A percentile compares a stretch with the other conserved stretches of the same genome.
phyloP scores from a whole-genome alignment of 23 tunicate genomes.

The Aplidium turbinatum region DNA sequence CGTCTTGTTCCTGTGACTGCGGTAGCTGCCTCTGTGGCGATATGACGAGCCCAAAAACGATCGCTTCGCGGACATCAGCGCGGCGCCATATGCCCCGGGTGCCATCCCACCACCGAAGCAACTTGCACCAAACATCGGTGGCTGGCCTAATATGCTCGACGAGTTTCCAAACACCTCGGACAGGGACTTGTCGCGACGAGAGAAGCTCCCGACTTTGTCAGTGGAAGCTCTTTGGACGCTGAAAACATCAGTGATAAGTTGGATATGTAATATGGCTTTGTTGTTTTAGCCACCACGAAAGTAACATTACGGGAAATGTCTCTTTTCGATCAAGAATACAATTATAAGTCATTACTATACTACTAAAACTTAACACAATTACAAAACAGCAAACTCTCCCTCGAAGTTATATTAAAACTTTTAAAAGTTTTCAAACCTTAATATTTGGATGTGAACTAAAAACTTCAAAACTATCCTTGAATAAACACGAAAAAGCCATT shows the following conservation, averaged over 20 bases:
- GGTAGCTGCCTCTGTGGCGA: slow-evolving; percentile 9
- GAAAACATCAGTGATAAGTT: slow-evolving; percentile 1
- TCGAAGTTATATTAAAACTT: too few species aligned
- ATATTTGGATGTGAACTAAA: too few species aligned
- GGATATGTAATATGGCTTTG: not conserved
- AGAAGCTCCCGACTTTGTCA: slow-evolving; percentile 1
- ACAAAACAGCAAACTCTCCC: too few species aligned
- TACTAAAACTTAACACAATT: too few species aligned
- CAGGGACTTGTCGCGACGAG: not conserved
- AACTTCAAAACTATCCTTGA: too few species aligned
- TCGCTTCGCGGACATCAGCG: slow-evolving; percentile 30
- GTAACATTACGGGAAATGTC: too few species aligned
- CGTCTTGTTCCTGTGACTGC: not conserved
- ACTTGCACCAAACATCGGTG: slow-evolving; percentile 21
- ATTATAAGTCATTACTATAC: too few species aligned
- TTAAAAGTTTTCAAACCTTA: too few species aligned
- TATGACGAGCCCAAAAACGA: slow-evolving; percentile 22
- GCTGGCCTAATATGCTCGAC: slow-evolving; percentile 43
- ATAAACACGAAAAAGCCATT: too few species aligned
- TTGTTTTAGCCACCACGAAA: too few species aligned
- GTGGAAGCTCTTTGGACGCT: slow-evolving; percentile 39
- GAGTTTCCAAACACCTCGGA: slow-evolving; percentile 20
- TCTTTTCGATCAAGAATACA: too few species aligned
- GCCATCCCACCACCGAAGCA: slow-evolving; percentile 29
- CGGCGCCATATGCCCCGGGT: slow-evolving; percentile 43